A percentile compares a stretch with the other conserved stretches of the same genome.
These are phyloP conservation scores for Microcebus lehilahytsara DNA, from an alignment of 2,113 vertebrate genomes.

Conservation along the genomic window DNA sequence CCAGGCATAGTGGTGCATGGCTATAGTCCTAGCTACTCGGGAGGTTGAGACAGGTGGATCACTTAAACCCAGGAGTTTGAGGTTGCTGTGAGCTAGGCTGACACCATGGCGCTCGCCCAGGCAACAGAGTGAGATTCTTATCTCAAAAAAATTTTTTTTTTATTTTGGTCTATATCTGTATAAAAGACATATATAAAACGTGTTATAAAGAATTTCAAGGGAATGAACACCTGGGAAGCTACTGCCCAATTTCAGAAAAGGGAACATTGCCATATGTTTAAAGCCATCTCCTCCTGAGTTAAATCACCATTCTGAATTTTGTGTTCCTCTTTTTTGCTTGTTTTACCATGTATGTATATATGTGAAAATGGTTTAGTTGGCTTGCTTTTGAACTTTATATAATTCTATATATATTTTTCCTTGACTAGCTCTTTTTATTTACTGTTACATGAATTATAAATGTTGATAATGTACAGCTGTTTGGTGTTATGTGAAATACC, in stretches of 20 bases:
- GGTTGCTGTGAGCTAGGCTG: too few species aligned
- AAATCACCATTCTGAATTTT: background rate
- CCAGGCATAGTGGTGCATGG: too few species aligned
- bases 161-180: background rate
- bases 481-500: background rate
- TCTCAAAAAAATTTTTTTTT: too few species aligned
- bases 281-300: background rate
- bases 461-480: background rate
- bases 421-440: background rate
- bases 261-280: background rate
- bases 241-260: background rate
- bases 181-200: background rate
- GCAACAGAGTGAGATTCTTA: too few species aligned
- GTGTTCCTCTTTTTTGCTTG: background rate
- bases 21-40: too few species aligned
- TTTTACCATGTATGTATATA: background rate
- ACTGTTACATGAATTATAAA: background rate
- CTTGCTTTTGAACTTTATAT: background rate
- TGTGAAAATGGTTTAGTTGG: background rate
- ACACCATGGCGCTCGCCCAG: too few species aligned
- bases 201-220: background rate
- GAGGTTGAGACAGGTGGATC: too few species aligned
- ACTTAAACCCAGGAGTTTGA: too few species aligned
- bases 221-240: background rate
- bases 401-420: background rate